Evolutionary conservation across 2,113 vertebrate genomes (phyloP).

Genomic region (Anthoscopus minutus): DNA sequence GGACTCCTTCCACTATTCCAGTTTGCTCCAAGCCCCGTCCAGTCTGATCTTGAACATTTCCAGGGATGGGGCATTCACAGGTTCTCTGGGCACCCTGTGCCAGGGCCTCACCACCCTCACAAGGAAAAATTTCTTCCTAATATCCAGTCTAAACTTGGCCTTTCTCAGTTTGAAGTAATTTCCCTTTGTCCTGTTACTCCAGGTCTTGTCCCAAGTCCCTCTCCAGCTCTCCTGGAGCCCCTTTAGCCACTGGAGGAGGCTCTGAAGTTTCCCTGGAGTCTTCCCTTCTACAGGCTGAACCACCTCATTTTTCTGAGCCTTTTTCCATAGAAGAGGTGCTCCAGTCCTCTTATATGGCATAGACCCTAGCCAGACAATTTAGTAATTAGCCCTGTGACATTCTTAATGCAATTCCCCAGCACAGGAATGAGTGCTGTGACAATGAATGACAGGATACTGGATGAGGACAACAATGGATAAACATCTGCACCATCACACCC

Average conservation of each 20-base stretch:
- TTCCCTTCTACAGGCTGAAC: not conserved
- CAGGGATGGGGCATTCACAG: not conserved
- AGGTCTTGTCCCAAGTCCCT: not conserved
- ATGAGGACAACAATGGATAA: not conserved
- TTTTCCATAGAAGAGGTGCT: not conserved
- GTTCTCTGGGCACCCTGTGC: rapidly evolving
- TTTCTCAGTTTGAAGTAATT: not conserved
- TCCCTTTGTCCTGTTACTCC: not conserved
- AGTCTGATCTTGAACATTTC: rapidly evolving
- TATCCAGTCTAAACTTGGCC: not conserved
- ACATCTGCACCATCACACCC: not conserved
- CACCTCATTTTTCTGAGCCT: not conserved
- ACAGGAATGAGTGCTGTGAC: not conserved
- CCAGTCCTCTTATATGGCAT: not conserved
- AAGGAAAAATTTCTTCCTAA: not conserved
- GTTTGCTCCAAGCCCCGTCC: not conserved
- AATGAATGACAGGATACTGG: not conserved
- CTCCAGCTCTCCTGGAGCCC: not conserved
- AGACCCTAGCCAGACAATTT: not conserved
- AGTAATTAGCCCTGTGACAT: not conserved
- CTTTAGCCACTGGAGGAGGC: not conserved
- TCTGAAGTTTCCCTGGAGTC: not conserved
- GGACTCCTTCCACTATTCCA: not conserved
- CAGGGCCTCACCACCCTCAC: rapidly evolving
- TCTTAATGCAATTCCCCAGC: not conserved